Evolutionary conservation across 2,888 invertebrate genomes (phyloP), one percentile per base, ranked within the genome.

Genomic region (Anorthoa munda): DNA sequence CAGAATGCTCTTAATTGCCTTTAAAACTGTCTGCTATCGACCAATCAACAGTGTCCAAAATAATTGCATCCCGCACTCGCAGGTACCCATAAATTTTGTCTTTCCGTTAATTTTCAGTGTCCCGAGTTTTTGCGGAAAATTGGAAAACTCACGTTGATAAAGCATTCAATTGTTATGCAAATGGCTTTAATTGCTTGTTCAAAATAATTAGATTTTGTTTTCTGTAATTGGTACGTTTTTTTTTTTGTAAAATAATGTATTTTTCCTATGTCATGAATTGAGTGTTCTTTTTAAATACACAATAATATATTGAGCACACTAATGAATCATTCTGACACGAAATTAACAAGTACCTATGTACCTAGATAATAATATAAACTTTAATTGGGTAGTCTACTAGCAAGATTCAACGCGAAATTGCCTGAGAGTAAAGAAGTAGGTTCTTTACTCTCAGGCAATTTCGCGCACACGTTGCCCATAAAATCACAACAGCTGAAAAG

Each of bases 201-300:
- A n/a, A n/a, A 75, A 72, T 69, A 75, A 85, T 66, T 51, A 31
- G 48, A 48, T 58, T 59, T 70, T 77, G 60, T 66, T 66, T 66
- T 26, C 53, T 17, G n/a, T n/a, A 68, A 66, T 55, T 46, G 45
- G n/a, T 50, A 31, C 31, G 0, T 31, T 31, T 0, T 31, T 31
- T 31, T 31, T 0, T 2, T 4, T 2, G 31, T 26, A 26, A 26
- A 9, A 9, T 39, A 39, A 39, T 39, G 1, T 39, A 39, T 39
- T 5, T 7, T 39, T 39, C 39, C 9, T 39, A 39, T 39, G 39
- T 0, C 39, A 39, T 39, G 9, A 39, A 39, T 39, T 9, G 9
- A 39, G 39, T 9, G 9, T 39, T 39, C 7, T 39, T 1, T 9
- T 1, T 9, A 39, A 39, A 39, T 39, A 39, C 7, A 39, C 9